Conservation (phyloP, 2,113 vertebrate species). For the Sylvietta virens region DNA sequence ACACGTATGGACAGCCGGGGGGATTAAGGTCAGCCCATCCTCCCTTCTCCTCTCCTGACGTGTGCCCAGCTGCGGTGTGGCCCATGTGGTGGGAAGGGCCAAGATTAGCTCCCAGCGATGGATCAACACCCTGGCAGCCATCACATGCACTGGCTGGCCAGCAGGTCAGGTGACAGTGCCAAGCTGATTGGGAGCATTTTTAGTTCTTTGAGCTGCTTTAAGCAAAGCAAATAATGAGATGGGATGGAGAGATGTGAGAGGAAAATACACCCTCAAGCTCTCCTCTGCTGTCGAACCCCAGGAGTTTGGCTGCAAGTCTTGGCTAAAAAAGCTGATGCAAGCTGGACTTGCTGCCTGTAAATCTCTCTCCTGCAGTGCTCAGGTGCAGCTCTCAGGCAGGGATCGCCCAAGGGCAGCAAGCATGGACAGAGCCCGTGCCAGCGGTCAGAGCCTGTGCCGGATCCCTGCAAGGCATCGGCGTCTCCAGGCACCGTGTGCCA, state of each 20-base stretch:
- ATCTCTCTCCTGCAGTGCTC: background rate
- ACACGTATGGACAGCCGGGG: background rate
- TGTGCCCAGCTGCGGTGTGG: background rate
- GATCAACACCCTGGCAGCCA: background rate
- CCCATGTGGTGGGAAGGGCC: background rate
- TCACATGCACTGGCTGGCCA: fast-evolving
- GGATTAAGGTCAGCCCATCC: conserved; percentile 67
- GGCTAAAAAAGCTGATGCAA: background rate
- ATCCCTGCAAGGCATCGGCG: fast-evolving
- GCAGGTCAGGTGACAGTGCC: conserved; percentile 1
- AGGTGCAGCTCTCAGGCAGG: background rate
- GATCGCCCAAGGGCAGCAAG: background rate
- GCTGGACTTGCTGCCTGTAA: background rate
- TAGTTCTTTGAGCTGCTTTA: conserved; percentile 59
- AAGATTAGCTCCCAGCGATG: background rate
- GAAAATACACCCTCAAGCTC: conserved; percentile 3
- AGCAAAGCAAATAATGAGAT: conserved; percentile 58
- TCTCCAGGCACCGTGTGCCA: background rate
- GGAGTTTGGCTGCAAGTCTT: background rate
- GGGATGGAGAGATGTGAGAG: background rate
- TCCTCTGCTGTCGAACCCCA: background rate
- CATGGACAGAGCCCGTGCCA: background rate
- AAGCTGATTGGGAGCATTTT: conserved; percentile 54
- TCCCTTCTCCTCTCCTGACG: background rate
- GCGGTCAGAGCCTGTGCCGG: background rate